Conservation (phyloP, 2,797 vertebrate species). For the Pseudocheirus occidentalis region DNA sequence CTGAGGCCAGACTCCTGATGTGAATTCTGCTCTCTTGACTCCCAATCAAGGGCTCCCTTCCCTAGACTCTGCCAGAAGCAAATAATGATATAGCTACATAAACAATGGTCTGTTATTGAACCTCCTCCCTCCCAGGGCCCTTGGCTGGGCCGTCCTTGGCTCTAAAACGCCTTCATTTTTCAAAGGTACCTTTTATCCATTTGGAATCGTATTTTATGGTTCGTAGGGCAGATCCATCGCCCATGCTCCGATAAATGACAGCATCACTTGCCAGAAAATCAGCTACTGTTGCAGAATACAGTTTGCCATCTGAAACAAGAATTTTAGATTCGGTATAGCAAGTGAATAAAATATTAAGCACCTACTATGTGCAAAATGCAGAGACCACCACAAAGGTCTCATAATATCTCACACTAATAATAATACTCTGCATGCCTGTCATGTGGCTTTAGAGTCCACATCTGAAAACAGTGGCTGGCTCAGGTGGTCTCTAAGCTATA, state of each 20-base stretch:
- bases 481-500: background rate
- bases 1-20: background rate
- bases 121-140: background rate
- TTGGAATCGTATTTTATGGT: conserved; percentile 99
- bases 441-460: background rate
- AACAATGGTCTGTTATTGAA: conserved; percentile 5
- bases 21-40: background rate
- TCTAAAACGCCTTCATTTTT: background rate
- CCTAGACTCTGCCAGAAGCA: background rate
- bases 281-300: conserved; percentile 98
- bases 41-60: background rate
- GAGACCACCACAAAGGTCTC: background rate
- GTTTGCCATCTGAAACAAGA: conserved; percentile 92
- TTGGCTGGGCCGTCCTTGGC: background rate
- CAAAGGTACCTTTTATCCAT: conserved; percentile 97
- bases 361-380: background rate
- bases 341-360: conserved; percentile 28
- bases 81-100: conserved; percentile 12
- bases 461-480: background rate
- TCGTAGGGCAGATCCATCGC: conserved; percentile 96
- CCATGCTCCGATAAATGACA: conserved; percentile 99
- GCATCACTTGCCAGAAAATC: conserved; percentile 99
- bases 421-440: background rate
- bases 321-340: conserved; percentile 68
- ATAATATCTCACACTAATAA: background rate